phyloP scores from a whole-genome alignment of 2,888 invertebrate species.

The Dasypolia templi region DNA sequence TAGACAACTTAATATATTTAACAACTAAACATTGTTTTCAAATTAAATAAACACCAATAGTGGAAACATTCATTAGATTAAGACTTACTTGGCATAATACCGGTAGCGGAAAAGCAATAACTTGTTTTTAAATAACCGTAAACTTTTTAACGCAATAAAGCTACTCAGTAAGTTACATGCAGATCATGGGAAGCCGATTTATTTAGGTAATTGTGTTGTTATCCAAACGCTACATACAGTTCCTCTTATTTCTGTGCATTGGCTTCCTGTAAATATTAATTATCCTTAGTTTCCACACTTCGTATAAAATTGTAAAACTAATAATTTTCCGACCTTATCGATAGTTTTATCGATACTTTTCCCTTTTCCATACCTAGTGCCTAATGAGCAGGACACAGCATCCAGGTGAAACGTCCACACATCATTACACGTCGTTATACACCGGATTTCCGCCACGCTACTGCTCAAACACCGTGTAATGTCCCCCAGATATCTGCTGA shows the following conservation, averaged over 20 bases:
- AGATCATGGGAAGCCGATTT: neutral
- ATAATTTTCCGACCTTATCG: neutral
- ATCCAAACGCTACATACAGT: neutral
- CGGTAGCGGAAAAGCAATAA: neutral
- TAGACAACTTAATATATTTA: too few relatives aligned
- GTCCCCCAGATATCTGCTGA: slow-evolving; percentile 59
- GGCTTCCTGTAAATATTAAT: neutral
- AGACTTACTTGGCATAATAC: neutral
- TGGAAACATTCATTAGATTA: neutral
- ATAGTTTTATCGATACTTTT: slow-evolving; percentile 1
- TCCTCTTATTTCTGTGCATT: neutral
- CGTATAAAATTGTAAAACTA: too few relatives aligned
- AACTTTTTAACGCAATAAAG: neutral
- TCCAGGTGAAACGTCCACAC: slow-evolving; percentile 88
- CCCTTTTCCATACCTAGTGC: slow-evolving; percentile 65
- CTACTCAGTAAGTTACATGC: neutral
- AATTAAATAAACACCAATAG: neutral
- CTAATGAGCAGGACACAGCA: slow-evolving; percentile 80
- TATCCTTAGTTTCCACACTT: neutral
- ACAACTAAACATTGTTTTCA: too few relatives aligned
- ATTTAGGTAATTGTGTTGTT: neutral
- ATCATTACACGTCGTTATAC: slow-evolving; percentile 83
- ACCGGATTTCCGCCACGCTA: slow-evolving; percentile 85
- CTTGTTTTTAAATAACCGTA: neutral
- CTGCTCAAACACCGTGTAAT: slow-evolving; percentile 84